Conservation (phyloP, 2,888 invertebrate genomes). For the Phytoseiulus persimilis region DNA sequence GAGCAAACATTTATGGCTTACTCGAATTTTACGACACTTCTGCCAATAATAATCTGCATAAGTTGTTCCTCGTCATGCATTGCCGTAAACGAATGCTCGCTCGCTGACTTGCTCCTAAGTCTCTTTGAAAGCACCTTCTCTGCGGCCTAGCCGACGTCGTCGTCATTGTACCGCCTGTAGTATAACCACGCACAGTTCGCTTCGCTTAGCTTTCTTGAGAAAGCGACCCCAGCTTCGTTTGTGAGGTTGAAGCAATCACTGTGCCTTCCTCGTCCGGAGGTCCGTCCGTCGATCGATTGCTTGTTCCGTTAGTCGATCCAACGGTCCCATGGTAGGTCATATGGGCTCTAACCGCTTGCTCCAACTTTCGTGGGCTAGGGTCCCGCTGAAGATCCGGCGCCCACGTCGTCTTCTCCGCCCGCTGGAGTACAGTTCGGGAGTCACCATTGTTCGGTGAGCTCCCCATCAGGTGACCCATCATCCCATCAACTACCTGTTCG, state of each 20-base stretch:
- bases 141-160: not conserved
- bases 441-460: no score
- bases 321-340: no score
- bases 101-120: not conserved
- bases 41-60: constrained; percentile 5
- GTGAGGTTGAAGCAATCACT: not conserved
- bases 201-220: not conserved
- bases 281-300: not conserved
- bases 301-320: not conserved
- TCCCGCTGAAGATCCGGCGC: no score
- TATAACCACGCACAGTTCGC: not conserved
- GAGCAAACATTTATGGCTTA: not conserved
- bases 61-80: not conserved
- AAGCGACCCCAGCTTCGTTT: not conserved
- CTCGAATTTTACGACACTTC: not conserved
- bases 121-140: not conserved
- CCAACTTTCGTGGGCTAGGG: not conserved
- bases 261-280: not conserved
- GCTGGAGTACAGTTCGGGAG: no score
- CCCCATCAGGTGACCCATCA: not conserved
- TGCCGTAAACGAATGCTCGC: constrained; percentile 5
- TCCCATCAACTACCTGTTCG: not conserved
- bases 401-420: no score
- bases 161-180: not conserved
- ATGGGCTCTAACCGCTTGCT: not conserved